Evolutionary conservation across 2,888 invertebrate species (phyloP).

Genomic region (Drosophila tanythrix): DNA sequence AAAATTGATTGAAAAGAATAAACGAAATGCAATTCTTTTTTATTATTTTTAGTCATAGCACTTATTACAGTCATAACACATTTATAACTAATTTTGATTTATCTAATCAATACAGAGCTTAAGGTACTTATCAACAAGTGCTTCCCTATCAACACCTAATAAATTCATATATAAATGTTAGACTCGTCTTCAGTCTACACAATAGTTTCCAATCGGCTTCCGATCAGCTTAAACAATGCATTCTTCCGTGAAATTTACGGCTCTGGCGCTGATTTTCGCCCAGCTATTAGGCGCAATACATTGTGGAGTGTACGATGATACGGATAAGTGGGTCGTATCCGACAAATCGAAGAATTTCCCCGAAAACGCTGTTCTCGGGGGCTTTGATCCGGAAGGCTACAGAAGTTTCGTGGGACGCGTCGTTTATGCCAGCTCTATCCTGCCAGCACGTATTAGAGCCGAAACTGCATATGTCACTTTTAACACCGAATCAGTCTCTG

Average conservation of each 20-base stretch:
- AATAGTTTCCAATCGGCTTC: neutral
- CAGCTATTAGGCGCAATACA: conserved; percentile 43
- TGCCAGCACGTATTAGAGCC: conserved; percentile 53
- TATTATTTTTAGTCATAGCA: neutral
- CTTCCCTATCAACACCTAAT: neutral
- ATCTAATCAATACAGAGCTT: conserved; percentile 28
- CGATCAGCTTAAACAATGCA: conserved; percentile 36
- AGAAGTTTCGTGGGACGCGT: conserved; percentile 56
- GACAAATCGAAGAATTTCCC: conserved; percentile 36
- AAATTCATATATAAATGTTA: conserved; percentile 11
- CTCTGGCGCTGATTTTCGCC: conserved; percentile 30
- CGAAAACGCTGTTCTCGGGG: conserved; percentile 44
- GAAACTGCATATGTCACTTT: conserved; percentile 36
- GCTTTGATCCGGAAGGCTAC: conserved; percentile 55
- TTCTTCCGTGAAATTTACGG: conserved; percentile 20
- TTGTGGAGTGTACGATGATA: conserved; percentile 40
- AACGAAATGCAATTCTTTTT: neutral
- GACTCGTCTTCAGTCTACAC: neutral
- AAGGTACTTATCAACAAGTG: conserved; percentile 9
- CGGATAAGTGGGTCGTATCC: conserved; percentile 38
- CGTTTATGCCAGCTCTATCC: neutral
- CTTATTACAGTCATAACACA: conserved; percentile 2
- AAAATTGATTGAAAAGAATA: neutral
- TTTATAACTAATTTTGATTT: neutral
- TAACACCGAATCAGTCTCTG: conserved; percentile 10